These are phyloP conservation scores for Neodiprion fabricii DNA, from an alignment of 1,140 invertebrate genomes.

Conservation along the genomic window DNA sequence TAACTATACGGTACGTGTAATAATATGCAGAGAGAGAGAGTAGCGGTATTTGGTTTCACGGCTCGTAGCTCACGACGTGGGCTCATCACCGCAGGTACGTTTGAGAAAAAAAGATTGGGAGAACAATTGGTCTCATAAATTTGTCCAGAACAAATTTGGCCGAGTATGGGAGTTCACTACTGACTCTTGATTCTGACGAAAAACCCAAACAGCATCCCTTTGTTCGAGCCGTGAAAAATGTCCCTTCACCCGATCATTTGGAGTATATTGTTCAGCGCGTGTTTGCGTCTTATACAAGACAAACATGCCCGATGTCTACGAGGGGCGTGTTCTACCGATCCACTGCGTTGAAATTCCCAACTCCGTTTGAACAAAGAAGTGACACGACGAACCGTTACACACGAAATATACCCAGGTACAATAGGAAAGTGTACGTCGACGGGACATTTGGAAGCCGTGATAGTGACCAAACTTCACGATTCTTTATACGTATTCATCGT, in stretches of 20 bases:
- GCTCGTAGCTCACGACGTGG: no score
- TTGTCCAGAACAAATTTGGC: background rate
- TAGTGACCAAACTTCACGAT: background rate
- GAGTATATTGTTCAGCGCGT: background rate
- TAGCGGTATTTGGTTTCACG: no score
- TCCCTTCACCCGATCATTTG: slow-evolving; percentile 10
- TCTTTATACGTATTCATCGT: background rate
- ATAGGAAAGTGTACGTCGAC: background rate
- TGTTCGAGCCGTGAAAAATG: slow-evolving; percentile 6
- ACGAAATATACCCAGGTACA: background rate
- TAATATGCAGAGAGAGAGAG: no score
- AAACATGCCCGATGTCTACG: slow-evolving; percentile 1
- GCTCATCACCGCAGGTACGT: no score
- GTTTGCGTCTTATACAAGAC: slow-evolving; percentile 1
- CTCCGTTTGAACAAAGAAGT: background rate
- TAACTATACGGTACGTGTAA: no score
- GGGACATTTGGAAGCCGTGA: background rate
- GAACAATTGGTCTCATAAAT: slow-evolving; percentile 11
- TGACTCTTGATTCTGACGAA: background rate
- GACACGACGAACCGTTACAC: background rate
- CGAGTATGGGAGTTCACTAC: no score
- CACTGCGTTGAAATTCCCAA: background rate
- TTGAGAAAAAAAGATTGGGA: background rate
- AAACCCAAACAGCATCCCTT: background rate
- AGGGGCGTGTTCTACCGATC: slow-evolving; percentile 8